These are phyloP conservation scores for Chlorospingus flavigularis DNA, from an alignment of 2,797 vertebrate genomes.

Conservation along the genomic window DNA sequence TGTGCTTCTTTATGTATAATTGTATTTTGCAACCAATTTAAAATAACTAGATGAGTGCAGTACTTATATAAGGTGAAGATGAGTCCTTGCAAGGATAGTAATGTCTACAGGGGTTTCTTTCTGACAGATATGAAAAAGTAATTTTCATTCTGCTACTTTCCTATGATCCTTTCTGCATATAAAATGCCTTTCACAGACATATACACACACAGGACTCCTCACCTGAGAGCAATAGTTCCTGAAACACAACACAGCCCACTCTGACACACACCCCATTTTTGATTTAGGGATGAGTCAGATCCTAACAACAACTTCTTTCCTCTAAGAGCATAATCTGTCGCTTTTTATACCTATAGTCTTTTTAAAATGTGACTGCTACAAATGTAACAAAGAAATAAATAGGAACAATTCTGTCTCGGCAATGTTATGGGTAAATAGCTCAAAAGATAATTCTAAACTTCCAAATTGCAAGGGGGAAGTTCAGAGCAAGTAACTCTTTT, in stretches of 20 bases:
- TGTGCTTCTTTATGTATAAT: conserved; percentile 45
- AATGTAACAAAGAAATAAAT: neutral
- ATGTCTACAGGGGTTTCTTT: conserved; percentile 44
- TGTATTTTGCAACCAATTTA: conserved; percentile 68
- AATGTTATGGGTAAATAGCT: neutral
- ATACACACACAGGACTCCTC: neutral
- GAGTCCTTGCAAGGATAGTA: conserved; percentile 35
- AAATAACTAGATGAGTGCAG: conserved; percentile 56
- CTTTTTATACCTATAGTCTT: neutral
- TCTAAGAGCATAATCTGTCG: neutral
- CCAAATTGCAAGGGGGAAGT: neutral
- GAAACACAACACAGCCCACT: neutral
- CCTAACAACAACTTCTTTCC: neutral
- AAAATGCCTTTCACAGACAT: conserved; percentile 9
- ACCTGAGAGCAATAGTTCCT: neutral
- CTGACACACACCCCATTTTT: neutral
- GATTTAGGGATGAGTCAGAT: neutral
- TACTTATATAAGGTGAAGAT: conserved; percentile 43
- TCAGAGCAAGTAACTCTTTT: neutral
- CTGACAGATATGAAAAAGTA: conserved; percentile 57
- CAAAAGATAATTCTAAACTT: neutral
- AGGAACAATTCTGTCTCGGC: neutral
- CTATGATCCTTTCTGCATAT: conserved; percentile 43
- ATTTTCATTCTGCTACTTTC: conserved; percentile 55
- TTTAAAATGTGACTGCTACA: neutral